phyloP scores from a whole-genome alignment of 64 coral and sea anemone genomes.

The Stylophora pistillata region DNA sequence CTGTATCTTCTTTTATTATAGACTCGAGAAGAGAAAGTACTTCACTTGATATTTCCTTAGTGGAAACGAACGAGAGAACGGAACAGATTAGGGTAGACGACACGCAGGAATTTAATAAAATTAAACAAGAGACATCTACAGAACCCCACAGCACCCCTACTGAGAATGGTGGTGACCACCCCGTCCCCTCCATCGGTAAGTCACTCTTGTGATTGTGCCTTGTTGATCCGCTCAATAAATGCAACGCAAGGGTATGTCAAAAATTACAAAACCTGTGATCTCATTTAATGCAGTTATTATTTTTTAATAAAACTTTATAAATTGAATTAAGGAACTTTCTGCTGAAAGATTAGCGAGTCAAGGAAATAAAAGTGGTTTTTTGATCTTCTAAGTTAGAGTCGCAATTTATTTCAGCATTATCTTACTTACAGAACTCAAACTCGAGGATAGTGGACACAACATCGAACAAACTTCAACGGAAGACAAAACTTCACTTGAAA shows the following conservation, averaged over 20 bases:
- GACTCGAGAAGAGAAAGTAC: conserved; percentile 16
- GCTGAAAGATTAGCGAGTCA: too few relatives aligned
- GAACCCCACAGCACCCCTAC: not conserved
- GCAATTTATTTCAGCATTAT: not conserved
- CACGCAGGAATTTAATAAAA: not conserved
- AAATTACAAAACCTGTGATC: too few relatives aligned
- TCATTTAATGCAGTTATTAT: too few relatives aligned
- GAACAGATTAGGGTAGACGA: not conserved
- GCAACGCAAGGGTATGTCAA: too few relatives aligned
- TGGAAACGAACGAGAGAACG: conserved; percentile 16
- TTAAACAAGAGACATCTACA: not conserved
- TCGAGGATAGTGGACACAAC: not conserved
- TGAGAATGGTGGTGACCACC: conserved; percentile 17
- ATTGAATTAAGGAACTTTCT: too few relatives aligned
- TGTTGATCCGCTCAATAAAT: too few relatives aligned
- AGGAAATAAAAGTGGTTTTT: too few relatives aligned
- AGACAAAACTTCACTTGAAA: not conserved
- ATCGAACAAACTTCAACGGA: not conserved
- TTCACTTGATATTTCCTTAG: not conserved
- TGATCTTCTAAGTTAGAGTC: not conserved
- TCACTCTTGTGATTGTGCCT: too few relatives aligned
- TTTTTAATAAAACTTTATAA: too few relatives aligned
- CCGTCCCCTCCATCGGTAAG: not conserved
- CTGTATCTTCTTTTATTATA: not conserved
- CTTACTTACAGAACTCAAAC: conserved; percentile 22